Percentiles rank a stretch among this genome's conserved stretches.
Conservation (phyloP, 2,888 invertebrate genomes). For the Phorcus lineatus region DNA sequence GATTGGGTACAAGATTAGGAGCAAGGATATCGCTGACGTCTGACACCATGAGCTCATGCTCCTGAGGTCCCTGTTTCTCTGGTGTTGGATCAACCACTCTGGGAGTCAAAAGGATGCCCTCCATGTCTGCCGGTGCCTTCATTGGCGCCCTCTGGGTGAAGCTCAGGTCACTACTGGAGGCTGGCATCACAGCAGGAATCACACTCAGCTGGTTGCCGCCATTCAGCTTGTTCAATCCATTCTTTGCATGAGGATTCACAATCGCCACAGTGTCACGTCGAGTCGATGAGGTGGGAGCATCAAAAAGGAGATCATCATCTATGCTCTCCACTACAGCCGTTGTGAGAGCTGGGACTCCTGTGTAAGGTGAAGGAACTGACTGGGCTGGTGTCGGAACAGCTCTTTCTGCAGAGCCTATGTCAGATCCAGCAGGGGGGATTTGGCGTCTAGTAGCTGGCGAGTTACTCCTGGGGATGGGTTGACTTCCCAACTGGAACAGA, state of each 20-base stretch:
- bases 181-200: conserved; percentile 58
- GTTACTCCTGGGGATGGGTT: conserved; percentile 14
- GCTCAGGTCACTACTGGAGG: conserved; percentile 62
- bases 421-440: neutral
- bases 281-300: conserved; percentile 30
- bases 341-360: neutral
- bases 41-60: neutral
- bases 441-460: neutral
- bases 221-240: conserved; percentile 9
- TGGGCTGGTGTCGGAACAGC: neutral
- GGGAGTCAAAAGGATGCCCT: conserved; percentile 10
- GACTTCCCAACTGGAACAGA: neutral
- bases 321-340: conserved; percentile 51
- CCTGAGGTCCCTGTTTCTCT: neutral
- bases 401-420: neutral
- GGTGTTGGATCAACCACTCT: neutral
- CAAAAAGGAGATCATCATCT: conserved; percentile 63
- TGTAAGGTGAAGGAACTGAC: neutral
- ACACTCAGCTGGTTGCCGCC: conserved; percentile 28
- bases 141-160: conserved; percentile 59
- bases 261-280: neutral
- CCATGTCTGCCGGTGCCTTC: neutral
- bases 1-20: neutral
- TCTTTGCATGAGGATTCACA: conserved; percentile 38
- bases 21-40: neutral